Conservation (phyloP, 2,888 invertebrate genomes). For the Lasioglossum calceatum region DNA sequence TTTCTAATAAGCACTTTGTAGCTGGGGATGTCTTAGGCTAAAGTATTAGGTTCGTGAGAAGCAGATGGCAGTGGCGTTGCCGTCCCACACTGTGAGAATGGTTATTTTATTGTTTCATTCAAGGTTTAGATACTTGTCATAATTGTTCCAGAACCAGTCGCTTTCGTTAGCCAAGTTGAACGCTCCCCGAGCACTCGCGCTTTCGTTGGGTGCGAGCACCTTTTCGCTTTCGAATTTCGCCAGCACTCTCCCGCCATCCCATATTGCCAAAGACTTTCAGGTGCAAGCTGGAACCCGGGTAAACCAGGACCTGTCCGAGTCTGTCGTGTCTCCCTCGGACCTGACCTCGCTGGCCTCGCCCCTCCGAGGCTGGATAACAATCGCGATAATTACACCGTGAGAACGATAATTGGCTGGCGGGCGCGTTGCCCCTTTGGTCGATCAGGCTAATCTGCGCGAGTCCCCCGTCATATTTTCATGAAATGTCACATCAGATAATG, state of each 20-base stretch:
- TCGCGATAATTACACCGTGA: conserved; percentile 81
- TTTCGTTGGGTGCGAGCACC: neutral
- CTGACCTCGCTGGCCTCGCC: conserved; percentile 67
- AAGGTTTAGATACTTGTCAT: neutral
- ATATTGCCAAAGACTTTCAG: neutral
- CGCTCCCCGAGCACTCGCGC: neutral
- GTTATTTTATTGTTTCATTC: neutral
- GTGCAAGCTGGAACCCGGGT: neutral
- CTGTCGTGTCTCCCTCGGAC: conserved; percentile 16
- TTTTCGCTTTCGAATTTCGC: neutral
- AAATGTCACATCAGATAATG: conserved; percentile 80
- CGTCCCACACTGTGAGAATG: neutral
- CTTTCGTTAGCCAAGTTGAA: neutral
- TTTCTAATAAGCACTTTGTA: neutral
- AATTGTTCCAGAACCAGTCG: neutral
- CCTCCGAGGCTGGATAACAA: conserved; percentile 75
- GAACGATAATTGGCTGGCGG: conserved; percentile 78
- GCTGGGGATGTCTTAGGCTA: neutral
- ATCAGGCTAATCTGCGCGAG: conserved; percentile 63
- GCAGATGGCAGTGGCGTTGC: neutral
- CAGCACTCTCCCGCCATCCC: neutral
- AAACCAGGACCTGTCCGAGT: conserved; percentile 13
- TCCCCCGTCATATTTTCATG: conserved; percentile 77
- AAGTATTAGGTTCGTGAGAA: neutral
- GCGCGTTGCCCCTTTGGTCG: conserved; percentile 50